Conservation (phyloP, 2,888 invertebrate species). For the Orchestes rusci region DNA sequence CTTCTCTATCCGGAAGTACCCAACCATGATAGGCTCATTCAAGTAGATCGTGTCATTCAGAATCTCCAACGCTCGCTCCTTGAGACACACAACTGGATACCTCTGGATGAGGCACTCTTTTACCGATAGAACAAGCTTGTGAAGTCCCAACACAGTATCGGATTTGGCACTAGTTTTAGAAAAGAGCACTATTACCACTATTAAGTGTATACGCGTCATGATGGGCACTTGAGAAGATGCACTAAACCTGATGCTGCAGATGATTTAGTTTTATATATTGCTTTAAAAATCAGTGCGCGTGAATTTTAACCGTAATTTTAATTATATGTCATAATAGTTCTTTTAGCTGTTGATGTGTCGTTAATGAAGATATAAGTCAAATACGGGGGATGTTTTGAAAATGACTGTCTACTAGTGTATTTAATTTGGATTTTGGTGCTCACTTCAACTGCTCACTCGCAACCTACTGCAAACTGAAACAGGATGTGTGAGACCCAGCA, state of each 20-base stretch:
- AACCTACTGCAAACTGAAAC: too few species aligned
- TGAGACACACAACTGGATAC: slow-evolving; percentile 42
- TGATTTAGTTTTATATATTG: neutral
- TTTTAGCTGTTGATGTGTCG: too few species aligned
- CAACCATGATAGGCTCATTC: slow-evolving; percentile 38
- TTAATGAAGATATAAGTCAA: too few species aligned
- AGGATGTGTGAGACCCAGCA: too few species aligned
- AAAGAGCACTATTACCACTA: slow-evolving; percentile 2
- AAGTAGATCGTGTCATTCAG: slow-evolving; percentile 43
- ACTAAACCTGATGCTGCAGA: too few species aligned
- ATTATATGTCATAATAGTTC: too few species aligned
- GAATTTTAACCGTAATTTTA: neutral
- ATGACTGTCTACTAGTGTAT: too few species aligned
- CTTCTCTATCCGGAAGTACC: slow-evolving; percentile 38
- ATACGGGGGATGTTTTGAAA: too few species aligned
- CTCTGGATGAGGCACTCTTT: slow-evolving; percentile 39
- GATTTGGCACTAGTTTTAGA: slow-evolving; percentile 9
- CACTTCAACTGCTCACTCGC: too few species aligned
- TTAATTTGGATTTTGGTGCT: too few species aligned
- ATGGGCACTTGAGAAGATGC: too few species aligned
- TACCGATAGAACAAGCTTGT: slow-evolving; percentile 27
- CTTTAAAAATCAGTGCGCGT: slow-evolving; percentile 19
- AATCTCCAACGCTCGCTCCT: slow-evolving; percentile 39
- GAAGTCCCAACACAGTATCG: slow-evolving; percentile 25
- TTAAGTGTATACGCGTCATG: neutral